A percentile compares a stretch with the other conserved stretches of the same genome.
Evolutionary conservation across 2,113 vertebrate genomes (phyloP).

Genomic region (Cinclus cinclus): DNA sequence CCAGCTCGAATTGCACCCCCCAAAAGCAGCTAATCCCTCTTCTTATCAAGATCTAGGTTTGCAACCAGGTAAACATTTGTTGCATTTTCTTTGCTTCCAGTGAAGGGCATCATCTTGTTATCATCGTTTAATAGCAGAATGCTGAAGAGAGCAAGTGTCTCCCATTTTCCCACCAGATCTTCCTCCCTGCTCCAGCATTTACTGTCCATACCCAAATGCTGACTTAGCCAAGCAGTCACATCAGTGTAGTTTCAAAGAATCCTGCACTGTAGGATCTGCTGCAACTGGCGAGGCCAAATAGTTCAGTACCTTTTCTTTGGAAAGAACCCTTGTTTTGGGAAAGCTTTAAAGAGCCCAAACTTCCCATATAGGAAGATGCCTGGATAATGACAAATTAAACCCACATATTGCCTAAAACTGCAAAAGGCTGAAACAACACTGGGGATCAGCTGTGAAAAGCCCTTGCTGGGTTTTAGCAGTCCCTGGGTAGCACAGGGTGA

Average conservation of each 20-base stretch:
- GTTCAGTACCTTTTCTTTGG: background rate
- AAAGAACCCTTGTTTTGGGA: background rate
- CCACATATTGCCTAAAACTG: background rate
- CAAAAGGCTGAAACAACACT: background rate
- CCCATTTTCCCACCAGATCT: background rate
- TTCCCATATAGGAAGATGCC: background rate
- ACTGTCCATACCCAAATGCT: background rate
- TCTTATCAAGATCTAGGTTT: background rate
- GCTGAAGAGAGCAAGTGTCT: fast-evolving
- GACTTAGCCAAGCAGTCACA: background rate
- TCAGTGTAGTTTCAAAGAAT: background rate
- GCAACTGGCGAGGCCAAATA: background rate
- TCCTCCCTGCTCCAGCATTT: background rate
- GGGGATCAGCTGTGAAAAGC: background rate
- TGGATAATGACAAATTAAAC: background rate
- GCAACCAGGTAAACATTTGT: background rate
- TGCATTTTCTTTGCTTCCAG: background rate
- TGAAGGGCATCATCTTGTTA: background rate
- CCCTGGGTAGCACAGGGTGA: background rate
- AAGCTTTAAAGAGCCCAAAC: background rate
- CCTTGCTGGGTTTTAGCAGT: background rate
- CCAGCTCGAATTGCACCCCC: background rate
- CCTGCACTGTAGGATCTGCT: background rate
- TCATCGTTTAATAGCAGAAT: background rate
- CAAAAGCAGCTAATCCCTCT: background rate